Evolutionary conservation across 2,113 vertebrate species (phyloP).

Genomic region (Sapajus apella): DNA sequence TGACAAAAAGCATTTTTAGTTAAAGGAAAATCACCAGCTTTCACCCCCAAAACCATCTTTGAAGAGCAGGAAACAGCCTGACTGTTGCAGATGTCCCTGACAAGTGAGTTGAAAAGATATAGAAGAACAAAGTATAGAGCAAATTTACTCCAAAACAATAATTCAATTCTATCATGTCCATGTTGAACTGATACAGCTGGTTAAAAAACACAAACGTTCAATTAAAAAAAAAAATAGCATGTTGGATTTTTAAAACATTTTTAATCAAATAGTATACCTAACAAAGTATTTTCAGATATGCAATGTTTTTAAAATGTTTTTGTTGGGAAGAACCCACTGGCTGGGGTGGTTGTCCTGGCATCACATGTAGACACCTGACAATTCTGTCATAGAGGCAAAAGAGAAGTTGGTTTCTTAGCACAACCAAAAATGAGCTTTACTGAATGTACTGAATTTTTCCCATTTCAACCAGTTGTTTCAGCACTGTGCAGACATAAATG

Average conservation of each 20-base stretch:
- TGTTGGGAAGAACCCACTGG: neutral
- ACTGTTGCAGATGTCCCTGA: neutral
- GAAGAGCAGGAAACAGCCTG: neutral
- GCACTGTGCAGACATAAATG: neutral
- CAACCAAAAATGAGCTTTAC: neutral
- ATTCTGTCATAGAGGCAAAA: neutral
- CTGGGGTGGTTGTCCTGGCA: neutral
- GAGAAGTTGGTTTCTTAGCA: neutral
- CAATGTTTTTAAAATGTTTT: neutral
- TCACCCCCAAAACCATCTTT: neutral
- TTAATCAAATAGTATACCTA: neutral
- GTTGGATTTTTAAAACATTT: neutral
- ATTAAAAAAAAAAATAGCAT: constrained; percentile 10
- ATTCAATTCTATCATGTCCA: neutral
- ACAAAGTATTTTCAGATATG: neutral
- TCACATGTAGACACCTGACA: neutral
- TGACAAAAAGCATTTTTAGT: neutral
- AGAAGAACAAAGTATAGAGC: neutral
- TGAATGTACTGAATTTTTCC: neutral
- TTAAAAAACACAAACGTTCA: neutral
- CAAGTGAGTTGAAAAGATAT: fast-evolving
- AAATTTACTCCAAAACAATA: neutral
- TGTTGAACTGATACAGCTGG: neutral
- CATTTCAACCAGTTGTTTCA: neutral
- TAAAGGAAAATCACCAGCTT: neutral